phyloP scores from a whole-genome alignment of 1,140 invertebrate genomes.

The Phthorimaea operculella region DNA sequence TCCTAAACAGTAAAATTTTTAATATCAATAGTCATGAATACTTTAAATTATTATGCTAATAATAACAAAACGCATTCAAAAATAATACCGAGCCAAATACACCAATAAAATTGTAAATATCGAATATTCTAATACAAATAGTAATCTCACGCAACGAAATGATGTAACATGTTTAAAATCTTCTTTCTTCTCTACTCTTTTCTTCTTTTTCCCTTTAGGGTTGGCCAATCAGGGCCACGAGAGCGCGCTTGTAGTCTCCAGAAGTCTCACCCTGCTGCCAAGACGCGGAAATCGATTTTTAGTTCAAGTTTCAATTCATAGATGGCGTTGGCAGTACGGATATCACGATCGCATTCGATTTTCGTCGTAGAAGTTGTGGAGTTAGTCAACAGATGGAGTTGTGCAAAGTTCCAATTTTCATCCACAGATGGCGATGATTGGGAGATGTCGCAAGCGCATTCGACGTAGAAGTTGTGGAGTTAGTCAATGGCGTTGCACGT shows the following conservation, averaged over 20 bases:
- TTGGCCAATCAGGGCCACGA: constrained; percentile 70
- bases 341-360: not conserved
- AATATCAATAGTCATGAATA: too few relatives aligned
- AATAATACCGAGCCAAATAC: too few relatives aligned
- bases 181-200: too few relatives aligned
- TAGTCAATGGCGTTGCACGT: constrained; percentile 12
- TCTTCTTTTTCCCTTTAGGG: too few relatives aligned
- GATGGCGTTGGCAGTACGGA: constrained; percentile 9
- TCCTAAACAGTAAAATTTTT: too few relatives aligned
- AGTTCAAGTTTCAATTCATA: not conserved
- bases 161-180: too few relatives aligned
- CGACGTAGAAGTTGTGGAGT: not conserved
- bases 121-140: too few relatives aligned
- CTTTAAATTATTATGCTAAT: too few relatives aligned
- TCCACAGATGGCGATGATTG: constrained; percentile 12
- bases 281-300: constrained; percentile 21
- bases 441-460: too few relatives aligned
- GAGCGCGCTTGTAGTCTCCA: constrained; percentile 77
- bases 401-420: not conserved
- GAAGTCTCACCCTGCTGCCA: constrained; percentile 76
- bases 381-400: constrained; percentile 15
- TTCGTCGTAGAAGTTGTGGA: not conserved
- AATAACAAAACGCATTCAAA: too few relatives aligned
- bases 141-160: too few relatives aligned
- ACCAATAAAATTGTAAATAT: too few relatives aligned